Conservation (phyloP, 2,888 invertebrate species). For the Listrodromus nycthemerus region DNA sequence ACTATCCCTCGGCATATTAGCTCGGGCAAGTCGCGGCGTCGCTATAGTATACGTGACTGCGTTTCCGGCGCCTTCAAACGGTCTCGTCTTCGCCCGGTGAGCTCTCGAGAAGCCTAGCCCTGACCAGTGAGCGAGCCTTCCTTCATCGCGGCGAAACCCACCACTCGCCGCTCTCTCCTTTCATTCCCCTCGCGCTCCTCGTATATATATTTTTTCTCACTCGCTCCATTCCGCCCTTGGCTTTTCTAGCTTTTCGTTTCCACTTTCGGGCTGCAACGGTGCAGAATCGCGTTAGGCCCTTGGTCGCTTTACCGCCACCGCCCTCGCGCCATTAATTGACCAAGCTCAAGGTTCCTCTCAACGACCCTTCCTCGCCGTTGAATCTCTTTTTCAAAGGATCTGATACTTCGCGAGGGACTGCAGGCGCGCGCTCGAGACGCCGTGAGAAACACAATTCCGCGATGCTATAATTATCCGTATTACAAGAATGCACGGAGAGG, state of each 20-base stretch:
- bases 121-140: background rate
- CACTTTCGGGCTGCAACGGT: background rate
- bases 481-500: background rate
- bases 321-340: conserved; percentile 17
- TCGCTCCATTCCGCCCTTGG: background rate
- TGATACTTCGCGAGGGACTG: background rate
- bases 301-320: conserved; percentile 17
- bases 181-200: conserved; percentile 46
- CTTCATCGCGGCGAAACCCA: background rate
- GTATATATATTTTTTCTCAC: background rate
- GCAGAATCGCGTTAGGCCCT: conserved; percentile 22
- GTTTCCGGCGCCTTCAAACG: conserved; percentile 31
- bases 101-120: conserved; percentile 6
- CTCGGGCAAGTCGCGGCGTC: conserved; percentile 15
- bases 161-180: conserved; percentile 15
- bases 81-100: background rate
- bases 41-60: background rate
- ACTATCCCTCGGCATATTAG: conserved; percentile 42
- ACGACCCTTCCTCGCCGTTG: background rate
- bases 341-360: conserved; percentile 33
- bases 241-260: conserved; percentile 1
- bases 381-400: background rate
- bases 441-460: background rate
- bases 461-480: background rate
- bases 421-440: background rate